phyloP scores from a whole-genome alignment of 2,113 vertebrate genomes.

The Odobenus rosmarus region DNA sequence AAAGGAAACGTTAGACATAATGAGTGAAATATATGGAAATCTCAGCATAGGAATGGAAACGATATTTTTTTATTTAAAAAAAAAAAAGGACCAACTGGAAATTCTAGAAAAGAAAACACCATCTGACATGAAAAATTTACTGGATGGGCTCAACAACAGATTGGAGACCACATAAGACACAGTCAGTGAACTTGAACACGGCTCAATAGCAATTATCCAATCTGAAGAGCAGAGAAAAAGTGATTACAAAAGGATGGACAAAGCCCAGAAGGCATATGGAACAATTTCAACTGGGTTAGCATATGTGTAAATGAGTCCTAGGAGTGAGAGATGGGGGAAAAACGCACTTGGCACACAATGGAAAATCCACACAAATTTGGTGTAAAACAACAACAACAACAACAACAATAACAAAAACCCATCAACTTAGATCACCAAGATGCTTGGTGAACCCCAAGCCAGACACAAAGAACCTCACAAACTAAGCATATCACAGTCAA shows the following conservation, averaged over 20 bases:
- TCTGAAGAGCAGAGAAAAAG: neutral
- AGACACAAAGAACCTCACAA: neutral
- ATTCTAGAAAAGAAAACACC: neutral
- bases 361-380: neutral
- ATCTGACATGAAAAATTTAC: neutral
- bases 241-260: neutral
- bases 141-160: neutral
- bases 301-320: neutral
- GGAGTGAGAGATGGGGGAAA: neutral
- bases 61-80: neutral
- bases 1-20: neutral
- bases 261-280: neutral
- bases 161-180: neutral
- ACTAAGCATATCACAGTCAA: neutral
- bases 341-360: neutral
- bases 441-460: neutral
- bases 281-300: neutral
- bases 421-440: neutral
- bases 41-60: neutral
- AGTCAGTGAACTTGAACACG: neutral
- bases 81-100: neutral
- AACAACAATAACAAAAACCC: neutral
- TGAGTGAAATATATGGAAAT: neutral
- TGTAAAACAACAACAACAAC: neutral
- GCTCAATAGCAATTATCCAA: neutral